Evolutionary conservation across 2,113 vertebrate species (phyloP).

Genomic region (Oncorhynchus tshawytscha): DNA sequence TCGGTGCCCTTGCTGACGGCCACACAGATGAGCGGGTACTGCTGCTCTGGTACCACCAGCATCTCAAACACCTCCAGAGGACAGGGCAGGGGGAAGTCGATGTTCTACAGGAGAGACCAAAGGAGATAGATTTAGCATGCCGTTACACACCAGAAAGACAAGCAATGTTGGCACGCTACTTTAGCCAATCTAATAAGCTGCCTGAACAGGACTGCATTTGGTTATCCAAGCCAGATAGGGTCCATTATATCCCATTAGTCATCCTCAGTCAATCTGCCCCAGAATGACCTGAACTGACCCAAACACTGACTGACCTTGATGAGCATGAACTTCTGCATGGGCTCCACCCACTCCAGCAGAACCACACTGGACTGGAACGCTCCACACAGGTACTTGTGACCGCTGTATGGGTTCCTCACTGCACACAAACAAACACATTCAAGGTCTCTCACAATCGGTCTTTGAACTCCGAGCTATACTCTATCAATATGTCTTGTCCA

Average conservation of each 20-base stretch:
- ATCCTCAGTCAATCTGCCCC: neutral
- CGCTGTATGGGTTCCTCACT: conserved; percentile 97
- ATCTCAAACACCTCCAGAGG: conserved; percentile 95
- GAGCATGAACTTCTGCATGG: conserved; percentile 98
- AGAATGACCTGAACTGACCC: neutral
- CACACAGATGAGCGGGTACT: conserved; percentile 94
- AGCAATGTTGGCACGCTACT: too few species aligned
- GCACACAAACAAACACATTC: conserved; percentile 27
- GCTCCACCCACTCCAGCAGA: conserved; percentile 96
- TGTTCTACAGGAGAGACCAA: conserved; percentile 74
- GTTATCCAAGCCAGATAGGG: neutral
- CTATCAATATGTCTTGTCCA: neutral
- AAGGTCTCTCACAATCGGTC: neutral
- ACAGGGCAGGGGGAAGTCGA: conserved; percentile 94
- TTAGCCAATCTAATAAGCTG: too few species aligned
- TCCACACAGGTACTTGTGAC: conserved; percentile 94
- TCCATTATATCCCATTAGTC: neutral
- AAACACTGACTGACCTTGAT: conserved; percentile 85
- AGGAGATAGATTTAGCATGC: neutral
- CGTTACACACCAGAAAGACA: neutral
- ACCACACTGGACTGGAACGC: conserved; percentile 95
- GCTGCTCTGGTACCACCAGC: conserved; percentile 94
- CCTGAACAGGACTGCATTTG: neutral
- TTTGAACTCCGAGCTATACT: neutral
- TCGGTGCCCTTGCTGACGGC: conserved; percentile 93